These are phyloP conservation scores for Stictocephala bisonia DNA, from an alignment of 2,888 invertebrate genomes.

Conservation along the genomic window DNA sequence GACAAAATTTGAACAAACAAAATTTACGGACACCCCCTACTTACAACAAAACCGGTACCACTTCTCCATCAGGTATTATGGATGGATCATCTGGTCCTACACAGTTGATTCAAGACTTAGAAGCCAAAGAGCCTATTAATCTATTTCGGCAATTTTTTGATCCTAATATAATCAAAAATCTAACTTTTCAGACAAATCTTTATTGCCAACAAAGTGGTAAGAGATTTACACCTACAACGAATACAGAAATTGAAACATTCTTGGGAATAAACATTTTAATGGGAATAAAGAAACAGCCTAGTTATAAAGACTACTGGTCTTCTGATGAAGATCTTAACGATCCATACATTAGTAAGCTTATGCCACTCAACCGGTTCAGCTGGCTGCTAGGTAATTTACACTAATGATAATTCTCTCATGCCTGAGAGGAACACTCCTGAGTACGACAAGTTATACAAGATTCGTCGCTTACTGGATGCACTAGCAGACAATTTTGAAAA, in stretches of 20 bases:
- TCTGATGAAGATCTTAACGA: constrained; percentile 50
- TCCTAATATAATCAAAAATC: not conserved
- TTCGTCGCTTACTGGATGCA: constrained; percentile 28
- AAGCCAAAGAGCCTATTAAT: not conserved
- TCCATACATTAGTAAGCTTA: constrained; percentile 50
- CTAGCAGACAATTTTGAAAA: constrained; percentile 8
- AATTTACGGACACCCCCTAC: too few relatives aligned
- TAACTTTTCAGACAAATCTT: constrained; percentile 32
- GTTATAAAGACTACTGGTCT: constrained; percentile 54
- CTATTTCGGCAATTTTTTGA: not conserved
- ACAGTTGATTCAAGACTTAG: not conserved
- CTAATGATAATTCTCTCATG: constrained; percentile 53
- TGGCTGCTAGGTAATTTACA: constrained; percentile 56
- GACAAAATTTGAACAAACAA: too few relatives aligned
- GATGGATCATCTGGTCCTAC: not conserved
- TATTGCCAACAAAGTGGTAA: constrained; percentile 16
- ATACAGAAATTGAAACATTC: constrained; percentile 44
- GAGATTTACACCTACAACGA: not conserved
- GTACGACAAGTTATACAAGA: constrained; percentile 21
- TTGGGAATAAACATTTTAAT: constrained; percentile 54
- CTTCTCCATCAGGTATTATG: not conserved
- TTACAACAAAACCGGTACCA: too few relatives aligned
- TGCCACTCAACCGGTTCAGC: constrained; percentile 53
- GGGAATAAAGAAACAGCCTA: constrained; percentile 53
- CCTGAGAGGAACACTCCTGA: constrained; percentile 12